Percentiles rank a stretch among this genome's conserved stretches.
Conservation (phyloP, 2,888 invertebrate genomes). For the Lepidocyrtinus sp. region DNA sequence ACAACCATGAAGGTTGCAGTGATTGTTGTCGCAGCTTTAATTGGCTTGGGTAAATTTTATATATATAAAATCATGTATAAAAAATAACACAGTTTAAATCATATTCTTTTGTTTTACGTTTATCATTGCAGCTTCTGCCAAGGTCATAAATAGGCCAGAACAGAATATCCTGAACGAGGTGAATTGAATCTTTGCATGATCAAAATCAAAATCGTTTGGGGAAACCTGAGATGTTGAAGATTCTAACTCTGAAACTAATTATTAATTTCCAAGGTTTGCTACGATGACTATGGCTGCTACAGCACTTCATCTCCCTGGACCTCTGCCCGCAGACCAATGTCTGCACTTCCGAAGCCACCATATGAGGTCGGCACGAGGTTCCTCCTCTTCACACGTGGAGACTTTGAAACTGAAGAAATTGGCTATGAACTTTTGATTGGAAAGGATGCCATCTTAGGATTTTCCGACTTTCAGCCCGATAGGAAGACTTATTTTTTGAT, state of each 20-base stretch:
- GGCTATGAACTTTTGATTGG: conserved; percentile 66
- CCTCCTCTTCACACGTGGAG: conserved; percentile 71
- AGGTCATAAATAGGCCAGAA: conserved; percentile 19
- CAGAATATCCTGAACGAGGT: conserved; percentile 19
- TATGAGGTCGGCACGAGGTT: conserved; percentile 71
- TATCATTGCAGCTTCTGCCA: conserved; percentile 37
- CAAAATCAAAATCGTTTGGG: not conserved
- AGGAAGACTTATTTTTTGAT: conserved; percentile 77
- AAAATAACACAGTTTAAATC: too few species aligned
- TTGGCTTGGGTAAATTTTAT: conserved; percentile 37
- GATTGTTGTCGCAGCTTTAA: conserved; percentile 18
- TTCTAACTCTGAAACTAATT: not conserved
- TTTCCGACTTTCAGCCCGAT: conserved; percentile 76
- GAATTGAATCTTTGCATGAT: not conserved
- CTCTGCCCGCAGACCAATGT: conserved; percentile 71
- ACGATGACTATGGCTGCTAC: conserved; percentile 73
- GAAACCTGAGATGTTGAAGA: not conserved
- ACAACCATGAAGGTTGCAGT: conserved; percentile 40
- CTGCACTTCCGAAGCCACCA: conserved; percentile 71
- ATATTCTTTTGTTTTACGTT: not conserved
- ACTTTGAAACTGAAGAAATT: conserved; percentile 34
- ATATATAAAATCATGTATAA: not conserved
- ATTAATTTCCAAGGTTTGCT: conserved; percentile 71
- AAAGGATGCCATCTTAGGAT: conserved; percentile 73
- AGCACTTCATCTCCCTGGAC: conserved; percentile 72